Evolutionary conservation across 2,797 vertebrate species (phyloP), one percentile per base, ranked within the genome.

Genomic region (Cossypha heuglini): DNA sequence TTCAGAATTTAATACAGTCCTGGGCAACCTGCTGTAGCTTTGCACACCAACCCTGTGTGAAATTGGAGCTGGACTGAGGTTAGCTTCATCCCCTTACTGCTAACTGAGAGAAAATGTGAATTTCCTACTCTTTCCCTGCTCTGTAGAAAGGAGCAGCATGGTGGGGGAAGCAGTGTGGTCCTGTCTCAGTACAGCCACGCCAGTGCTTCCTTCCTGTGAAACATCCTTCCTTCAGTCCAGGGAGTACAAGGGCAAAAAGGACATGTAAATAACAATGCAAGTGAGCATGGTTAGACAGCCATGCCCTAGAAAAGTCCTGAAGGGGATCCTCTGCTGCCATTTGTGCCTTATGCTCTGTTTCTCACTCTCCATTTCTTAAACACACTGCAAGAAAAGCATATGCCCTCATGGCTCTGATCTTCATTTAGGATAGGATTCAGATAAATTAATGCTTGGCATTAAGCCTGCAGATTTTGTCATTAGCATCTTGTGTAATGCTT

Each of bases 131-230:
- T 17, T 89, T 71, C 21, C 7, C 66, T 83, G 9, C 24, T 72
- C 11, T 76, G 26, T 76, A 79, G 80, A 81, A 72, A 63, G 90
- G 35, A 88, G 35, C n/a, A 69, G 58, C 13, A 6, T 16, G 17
- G 20, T 66, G 38, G 15, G 54, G 51, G 66, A 71, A 78, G 52
- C 1, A 6, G 14, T 10, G 31, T 52, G 63, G 37, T 86, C 80
- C 48, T 4, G 1, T 69, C 74, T 85, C 7, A 2, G 43, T 66
- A 35, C 28, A 88, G 77, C 74, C 31, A 63, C 45, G 20, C 24
- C 72, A 72, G 54, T 90, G 55, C 72, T 95, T 95, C 75, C 90
- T 93, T 95, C 93, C 95, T 86, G 35, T 77, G 75, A 90, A 91
- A 91, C 80, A 75, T 93, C 86, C 88, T 92, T 93, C 71, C 86